phyloP scores from a whole-genome alignment of 2,113 vertebrate genomes.

The Poicephalus meyeri region DNA sequence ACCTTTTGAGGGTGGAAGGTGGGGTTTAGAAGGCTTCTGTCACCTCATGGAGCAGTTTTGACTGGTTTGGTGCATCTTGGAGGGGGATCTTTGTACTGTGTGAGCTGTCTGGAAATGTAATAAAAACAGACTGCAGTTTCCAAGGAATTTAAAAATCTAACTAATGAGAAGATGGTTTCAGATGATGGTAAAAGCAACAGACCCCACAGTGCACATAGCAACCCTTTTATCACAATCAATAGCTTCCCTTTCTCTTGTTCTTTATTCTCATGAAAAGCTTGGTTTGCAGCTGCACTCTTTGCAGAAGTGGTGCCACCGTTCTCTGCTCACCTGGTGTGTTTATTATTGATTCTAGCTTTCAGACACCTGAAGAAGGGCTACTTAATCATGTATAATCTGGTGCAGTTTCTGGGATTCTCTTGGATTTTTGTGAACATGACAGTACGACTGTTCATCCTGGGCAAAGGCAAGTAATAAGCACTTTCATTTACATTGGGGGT shows the following conservation, averaged over 20 bases:
- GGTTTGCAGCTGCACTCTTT: background rate
- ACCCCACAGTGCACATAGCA: background rate
- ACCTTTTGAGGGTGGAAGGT: background rate
- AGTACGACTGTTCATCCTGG: constrained; percentile 89
- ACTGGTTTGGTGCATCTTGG: background rate
- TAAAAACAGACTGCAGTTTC: background rate
- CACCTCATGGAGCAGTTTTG: background rate
- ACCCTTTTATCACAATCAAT: background rate
- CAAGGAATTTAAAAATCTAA: background rate
- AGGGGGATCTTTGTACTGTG: background rate
- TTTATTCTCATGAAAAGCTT: background rate
- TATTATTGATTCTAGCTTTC: constrained; percentile 66
- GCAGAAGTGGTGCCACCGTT: background rate
- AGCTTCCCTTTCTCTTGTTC: background rate
- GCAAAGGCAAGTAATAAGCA: constrained; percentile 81
- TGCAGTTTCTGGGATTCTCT: constrained; percentile 96
- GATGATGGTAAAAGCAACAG: background rate
- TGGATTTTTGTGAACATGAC: constrained; percentile 98
- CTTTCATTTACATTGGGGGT: background rate
- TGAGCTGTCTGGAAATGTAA: background rate
- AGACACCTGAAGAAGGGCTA: constrained; percentile 86
- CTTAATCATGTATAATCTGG: constrained; percentile 91
- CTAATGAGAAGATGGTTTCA: background rate
- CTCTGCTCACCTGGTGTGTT: background rate
- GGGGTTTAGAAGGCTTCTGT: background rate